Conservation (phyloP, 92 coral and sea anemone species). For the Zoanthus solanderi region DNA sequence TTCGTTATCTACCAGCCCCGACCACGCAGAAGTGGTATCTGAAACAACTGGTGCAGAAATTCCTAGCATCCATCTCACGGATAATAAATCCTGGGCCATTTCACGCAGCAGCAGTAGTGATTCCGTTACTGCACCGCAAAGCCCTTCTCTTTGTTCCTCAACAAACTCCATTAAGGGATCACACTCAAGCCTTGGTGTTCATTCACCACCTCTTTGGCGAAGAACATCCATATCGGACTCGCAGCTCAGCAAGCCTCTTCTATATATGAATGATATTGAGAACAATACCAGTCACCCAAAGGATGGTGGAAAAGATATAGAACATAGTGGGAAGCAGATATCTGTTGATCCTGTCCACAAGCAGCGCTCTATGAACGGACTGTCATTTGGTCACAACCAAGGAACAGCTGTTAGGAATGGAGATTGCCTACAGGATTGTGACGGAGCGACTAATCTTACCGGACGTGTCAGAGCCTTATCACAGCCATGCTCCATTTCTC, state of each 20-base stretch:
- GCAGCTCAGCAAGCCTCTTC: neutral
- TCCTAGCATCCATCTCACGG: slow-evolving; percentile 1
- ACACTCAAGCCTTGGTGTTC: neutral
- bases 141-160: neutral
- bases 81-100: neutral
- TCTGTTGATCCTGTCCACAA: neutral
- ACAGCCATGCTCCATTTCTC: slow-evolving; percentile 21
- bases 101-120: neutral
- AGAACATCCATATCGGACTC: slow-evolving; percentile 27
- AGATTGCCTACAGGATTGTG: neutral
- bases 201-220: slow-evolving; percentile 3
- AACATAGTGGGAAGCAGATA: neutral
- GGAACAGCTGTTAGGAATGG: neutral
- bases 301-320: neutral
- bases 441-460: neutral
- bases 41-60: neutral
- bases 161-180: slow-evolving; percentile 3
- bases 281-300: neutral
- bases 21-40: neutral
- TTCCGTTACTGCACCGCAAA: neutral
- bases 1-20: neutral
- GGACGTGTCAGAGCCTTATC: slow-evolving; percentile 28
- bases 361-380: neutral
- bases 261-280: neutral
- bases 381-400: neutral